These are phyloP conservation scores for Sialia sialis DNA, from an alignment of 2,113 vertebrate genomes.

Conservation along the genomic window DNA sequence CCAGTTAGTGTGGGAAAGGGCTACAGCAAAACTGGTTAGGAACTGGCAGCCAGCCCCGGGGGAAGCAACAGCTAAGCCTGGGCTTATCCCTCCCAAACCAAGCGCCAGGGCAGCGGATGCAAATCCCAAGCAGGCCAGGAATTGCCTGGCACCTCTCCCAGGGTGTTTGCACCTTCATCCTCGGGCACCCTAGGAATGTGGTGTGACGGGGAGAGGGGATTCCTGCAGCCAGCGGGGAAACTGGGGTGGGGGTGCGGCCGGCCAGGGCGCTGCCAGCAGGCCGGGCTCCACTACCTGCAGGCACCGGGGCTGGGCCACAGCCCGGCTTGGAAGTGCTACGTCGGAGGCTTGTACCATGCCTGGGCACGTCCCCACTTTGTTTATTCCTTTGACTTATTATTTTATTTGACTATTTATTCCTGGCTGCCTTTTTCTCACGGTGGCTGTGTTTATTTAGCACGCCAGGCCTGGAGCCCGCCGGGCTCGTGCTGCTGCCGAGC, in stretches of 20 bases:
- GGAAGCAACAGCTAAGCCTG: background rate
- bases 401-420: conserved; percentile 51
- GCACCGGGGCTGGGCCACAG: background rate
- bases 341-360: background rate
- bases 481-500: background rate
- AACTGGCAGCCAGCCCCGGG: background rate
- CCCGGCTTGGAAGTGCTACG: background rate
- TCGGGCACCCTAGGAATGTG: background rate
- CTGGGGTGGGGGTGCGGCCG: background rate
- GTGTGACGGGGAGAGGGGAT: background rate
- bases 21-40: background rate
- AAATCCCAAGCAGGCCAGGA: background rate
- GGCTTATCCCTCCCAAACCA: background rate
- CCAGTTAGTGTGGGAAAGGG: conserved; percentile 15
- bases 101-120: background rate
- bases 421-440: conserved; percentile 47
- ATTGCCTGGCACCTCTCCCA: conserved; percentile 1
- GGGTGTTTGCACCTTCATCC: background rate
- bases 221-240: background rate
- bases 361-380: conserved; percentile 31
- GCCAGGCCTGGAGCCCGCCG: background rate
- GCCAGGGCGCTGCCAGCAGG: background rate
- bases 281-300: background rate
- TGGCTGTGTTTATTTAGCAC: conserved; percentile 39
- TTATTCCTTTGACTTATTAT: conserved; percentile 44